A percentile compares a stretch with the other conserved stretches of the same genome.
phyloP scores from a whole-genome alignment of 2,113 vertebrate genomes.

The Romanogobio albipinnatus region DNA sequence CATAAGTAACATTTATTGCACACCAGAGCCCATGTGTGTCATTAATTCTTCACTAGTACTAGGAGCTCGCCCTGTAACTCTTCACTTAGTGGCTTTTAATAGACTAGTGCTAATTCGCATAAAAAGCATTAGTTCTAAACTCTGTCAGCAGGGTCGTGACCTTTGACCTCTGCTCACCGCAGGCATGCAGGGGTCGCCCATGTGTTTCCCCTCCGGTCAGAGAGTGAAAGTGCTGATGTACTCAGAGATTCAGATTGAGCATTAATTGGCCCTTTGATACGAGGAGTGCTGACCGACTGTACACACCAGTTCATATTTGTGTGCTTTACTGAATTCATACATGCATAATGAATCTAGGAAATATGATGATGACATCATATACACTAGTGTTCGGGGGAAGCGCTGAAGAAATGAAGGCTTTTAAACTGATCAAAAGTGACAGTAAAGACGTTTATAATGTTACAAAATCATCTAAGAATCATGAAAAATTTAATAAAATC shows the following conservation, averaged over 20 bases:
- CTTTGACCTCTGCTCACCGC: slow-evolving; percentile 29
- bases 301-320: neutral
- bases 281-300: slow-evolving; percentile 4
- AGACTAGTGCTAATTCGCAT: neutral
- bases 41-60: neutral
- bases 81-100: neutral
- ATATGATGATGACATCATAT: too few relatives aligned
- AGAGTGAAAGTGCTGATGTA: slow-evolving; percentile 35
- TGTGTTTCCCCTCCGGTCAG: neutral
- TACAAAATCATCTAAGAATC: neutral
- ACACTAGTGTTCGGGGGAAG: neutral
- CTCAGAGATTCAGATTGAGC: neutral
- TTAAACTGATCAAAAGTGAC: neutral
- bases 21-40: neutral
- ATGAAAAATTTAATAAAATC: too few relatives aligned
- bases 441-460: neutral
- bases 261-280: neutral
- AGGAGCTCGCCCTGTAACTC: neutral
- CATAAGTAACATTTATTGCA: slow-evolving; percentile 13
- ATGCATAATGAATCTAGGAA: neutral
- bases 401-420: neutral
- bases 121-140: neutral
- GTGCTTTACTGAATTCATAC: neutral
- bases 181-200: neutral
- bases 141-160: neutral